Percentiles rank a stretch among this genome's conserved stretches.
phyloP scores from a whole-genome alignment of 2,888 invertebrate genomes.

The Diploptera punctata region DNA sequence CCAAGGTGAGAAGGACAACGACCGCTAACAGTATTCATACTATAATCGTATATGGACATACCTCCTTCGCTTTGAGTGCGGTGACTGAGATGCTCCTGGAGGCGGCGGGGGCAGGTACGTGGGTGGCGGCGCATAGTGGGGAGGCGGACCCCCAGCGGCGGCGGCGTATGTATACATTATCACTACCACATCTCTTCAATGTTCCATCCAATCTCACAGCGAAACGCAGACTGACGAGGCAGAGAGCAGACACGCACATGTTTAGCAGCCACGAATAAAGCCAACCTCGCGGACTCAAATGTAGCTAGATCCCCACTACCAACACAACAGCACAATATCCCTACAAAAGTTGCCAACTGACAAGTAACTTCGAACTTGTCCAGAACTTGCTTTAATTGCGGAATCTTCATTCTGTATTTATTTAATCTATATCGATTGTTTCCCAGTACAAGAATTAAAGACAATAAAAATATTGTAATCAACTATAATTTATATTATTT shows the following conservation, averaged over 20 bases:
- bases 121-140: constrained; percentile 57
- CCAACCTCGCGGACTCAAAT: neutral
- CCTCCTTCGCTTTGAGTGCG: constrained; percentile 58
- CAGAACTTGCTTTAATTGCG: no score
- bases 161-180: constrained; percentile 58
- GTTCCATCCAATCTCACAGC: constrained; percentile 44
- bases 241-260: neutral
- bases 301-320: neutral
- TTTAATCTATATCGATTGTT: no score
- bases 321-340: neutral
- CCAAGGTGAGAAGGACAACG: constrained; percentile 3
- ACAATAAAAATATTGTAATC: no score
- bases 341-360: no score
- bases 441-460: no score
- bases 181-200: neutral
- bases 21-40: neutral
- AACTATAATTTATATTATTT: no score
- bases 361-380: no score
- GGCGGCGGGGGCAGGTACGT: constrained; percentile 55
- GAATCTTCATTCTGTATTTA: no score
- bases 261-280: neutral
- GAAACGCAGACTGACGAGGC: neutral
- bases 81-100: constrained; percentile 52
- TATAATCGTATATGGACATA: constrained; percentile 47
- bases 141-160: constrained; percentile 48